phyloP scores from a whole-genome alignment of 2,888 invertebrate species.

The Dryocosmus kuriphilus region DNA sequence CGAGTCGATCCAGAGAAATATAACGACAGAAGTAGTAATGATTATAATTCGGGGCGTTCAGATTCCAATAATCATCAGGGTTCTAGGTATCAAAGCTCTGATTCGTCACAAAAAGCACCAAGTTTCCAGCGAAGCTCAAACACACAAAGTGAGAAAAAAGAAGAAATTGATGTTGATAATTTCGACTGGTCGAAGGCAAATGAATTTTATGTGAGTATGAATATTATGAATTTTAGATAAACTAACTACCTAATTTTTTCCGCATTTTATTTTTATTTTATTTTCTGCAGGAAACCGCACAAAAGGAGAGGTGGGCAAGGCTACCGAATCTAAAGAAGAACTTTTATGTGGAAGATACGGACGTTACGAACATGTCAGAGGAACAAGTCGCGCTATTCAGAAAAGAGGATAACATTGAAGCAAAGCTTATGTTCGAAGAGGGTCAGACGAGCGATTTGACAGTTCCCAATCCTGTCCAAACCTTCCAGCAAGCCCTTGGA shows the following conservation, averaged over 20 bases:
- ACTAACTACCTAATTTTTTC: too few species aligned
- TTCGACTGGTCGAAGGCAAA: slow-evolving; percentile 82
- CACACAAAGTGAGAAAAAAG: not conserved
- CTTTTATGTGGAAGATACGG: slow-evolving; percentile 89
- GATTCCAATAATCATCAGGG: slow-evolving; percentile 6
- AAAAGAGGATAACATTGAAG: slow-evolving; percentile 85
- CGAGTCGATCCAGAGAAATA: not conserved
- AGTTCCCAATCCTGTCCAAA: slow-evolving; percentile 88
- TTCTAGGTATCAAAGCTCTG: slow-evolving; percentile 7
- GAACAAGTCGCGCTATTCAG: slow-evolving; percentile 84
- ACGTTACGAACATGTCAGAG: slow-evolving; percentile 83
- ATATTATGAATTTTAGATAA: not conserved
- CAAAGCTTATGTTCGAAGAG: slow-evolving; percentile 83
- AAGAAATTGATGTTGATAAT: slow-evolving; percentile 49
- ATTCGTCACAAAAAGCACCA: not conserved
- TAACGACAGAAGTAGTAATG: not conserved
- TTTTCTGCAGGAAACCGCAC: slow-evolving; percentile 59
- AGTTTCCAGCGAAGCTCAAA: not conserved
- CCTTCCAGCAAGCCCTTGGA: slow-evolving; percentile 85
- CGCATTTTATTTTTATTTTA: slow-evolving; percentile 20
- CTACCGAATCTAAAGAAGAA: slow-evolving; percentile 86
- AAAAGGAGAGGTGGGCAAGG: slow-evolving; percentile 82
- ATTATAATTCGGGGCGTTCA: not conserved
- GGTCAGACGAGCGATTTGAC: slow-evolving; percentile 66
- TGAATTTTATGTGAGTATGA: slow-evolving; percentile 76